Conservation (phyloP, 2,888 invertebrate genomes). For the Drosophila heteroneura region DNA sequence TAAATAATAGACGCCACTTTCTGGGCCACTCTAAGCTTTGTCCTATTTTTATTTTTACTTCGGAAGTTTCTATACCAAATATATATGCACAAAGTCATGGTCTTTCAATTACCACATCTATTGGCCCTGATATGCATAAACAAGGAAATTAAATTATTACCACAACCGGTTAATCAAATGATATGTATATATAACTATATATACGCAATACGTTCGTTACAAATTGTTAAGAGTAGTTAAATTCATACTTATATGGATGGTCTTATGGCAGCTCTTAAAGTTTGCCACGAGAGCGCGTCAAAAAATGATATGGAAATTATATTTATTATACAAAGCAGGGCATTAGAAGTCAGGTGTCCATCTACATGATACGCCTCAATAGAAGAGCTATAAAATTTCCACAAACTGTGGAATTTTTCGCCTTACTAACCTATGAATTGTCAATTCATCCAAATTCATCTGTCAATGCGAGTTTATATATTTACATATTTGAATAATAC, state of each 20-base stretch:
- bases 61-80: not conserved
- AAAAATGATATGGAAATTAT: not conserved
- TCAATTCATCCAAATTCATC: not conserved
- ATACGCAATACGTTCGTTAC: not conserved
- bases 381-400: not conserved
- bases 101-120: conserved; percentile 3
- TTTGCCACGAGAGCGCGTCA: too few relatives aligned
- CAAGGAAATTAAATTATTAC: not conserved
- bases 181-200: too few relatives aligned
- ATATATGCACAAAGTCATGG: not conserved
- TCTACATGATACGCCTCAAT: not conserved
- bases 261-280: not conserved
- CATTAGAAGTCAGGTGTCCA: not conserved
- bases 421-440: not conserved
- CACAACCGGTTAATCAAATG: too few relatives aligned
- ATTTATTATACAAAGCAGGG: not conserved
- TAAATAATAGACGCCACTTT: not conserved
- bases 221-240: not conserved
- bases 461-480: not conserved
- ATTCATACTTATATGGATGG: not conserved
- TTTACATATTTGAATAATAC: too few relatives aligned
- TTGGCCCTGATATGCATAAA: not conserved
- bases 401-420: not conserved
- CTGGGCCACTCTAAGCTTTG: not conserved
- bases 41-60: not conserved